A percentile compares a stretch with the other conserved stretches of the same genome.
phyloP scores from a whole-genome alignment of 2,797 vertebrate species.

The Neoniphon sammara region DNA sequence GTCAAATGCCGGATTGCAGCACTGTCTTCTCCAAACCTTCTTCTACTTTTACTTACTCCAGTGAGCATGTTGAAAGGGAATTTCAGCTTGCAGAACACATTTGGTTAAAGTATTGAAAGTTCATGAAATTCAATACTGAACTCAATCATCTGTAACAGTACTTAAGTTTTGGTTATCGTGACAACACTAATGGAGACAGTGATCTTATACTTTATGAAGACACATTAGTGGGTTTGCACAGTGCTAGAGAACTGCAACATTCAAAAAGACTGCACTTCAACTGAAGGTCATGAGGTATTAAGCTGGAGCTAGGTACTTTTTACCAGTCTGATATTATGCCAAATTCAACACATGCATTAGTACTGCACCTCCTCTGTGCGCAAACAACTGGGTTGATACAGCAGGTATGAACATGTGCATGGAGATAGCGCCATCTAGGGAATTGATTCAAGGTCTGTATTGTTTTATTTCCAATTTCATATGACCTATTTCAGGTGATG shows the following conservation, averaged over 20 bases:
- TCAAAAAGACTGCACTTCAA: not conserved
- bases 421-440: slow-evolving; percentile 59
- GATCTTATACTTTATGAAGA: slow-evolving; percentile 1
- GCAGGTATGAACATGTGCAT: slow-evolving; percentile 4
- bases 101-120: too few species aligned
- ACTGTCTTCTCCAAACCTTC: too few species aligned
- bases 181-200: not conserved
- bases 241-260: not conserved
- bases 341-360: slow-evolving; percentile 12
- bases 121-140: too few species aligned
- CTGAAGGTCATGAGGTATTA: slow-evolving; percentile 21
- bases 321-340: slow-evolving; percentile 10
- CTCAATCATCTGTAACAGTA: too few species aligned
- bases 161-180: too few species aligned
- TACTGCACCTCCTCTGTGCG: not conserved
- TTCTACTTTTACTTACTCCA: too few species aligned
- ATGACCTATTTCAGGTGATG: not conserved
- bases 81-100: too few species aligned
- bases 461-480: not conserved
- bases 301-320: slow-evolving; percentile 4
- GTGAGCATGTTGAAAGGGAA: too few species aligned
- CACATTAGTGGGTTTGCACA: slow-evolving; percentile 13
- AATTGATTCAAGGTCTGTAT: slow-evolving; percentile 33
- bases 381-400: slow-evolving; percentile 8
- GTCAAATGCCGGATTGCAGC: too few species aligned